Evolutionary conservation across 2,888 invertebrate species (phyloP).

Genomic region (Halictus ligatus): DNA sequence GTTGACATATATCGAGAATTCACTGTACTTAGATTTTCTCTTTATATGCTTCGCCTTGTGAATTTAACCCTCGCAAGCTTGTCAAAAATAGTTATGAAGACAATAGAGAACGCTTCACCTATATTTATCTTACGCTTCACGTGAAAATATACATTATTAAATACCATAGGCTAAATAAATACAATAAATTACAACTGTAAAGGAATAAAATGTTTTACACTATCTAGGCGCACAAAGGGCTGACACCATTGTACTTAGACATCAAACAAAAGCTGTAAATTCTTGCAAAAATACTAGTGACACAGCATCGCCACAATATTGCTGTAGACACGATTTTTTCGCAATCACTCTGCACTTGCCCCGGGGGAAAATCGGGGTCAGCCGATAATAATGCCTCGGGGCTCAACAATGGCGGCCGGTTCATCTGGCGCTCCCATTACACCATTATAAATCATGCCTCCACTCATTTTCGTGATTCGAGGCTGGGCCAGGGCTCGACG

Average conservation of each 20-base stretch:
- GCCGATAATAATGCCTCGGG: constrained; percentile 74
- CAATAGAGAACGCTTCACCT: no score
- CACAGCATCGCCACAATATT: background rate
- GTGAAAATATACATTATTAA: no score
- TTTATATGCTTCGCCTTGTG: no score
- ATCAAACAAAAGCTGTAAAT: background rate
- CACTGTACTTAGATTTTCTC: no score
- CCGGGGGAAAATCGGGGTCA: constrained; percentile 73
- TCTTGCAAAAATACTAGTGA: background rate
- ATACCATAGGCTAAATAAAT: no score
- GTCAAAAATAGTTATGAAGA: no score
- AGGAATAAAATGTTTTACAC: no score
- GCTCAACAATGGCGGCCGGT: constrained; percentile 76
- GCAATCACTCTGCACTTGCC: constrained; percentile 40
- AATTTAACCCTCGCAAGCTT: no score
- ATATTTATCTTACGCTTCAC: no score
- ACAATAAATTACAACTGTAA: no score
- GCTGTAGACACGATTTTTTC: background rate
- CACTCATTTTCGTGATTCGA: constrained; percentile 73
- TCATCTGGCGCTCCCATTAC: constrained; percentile 80
- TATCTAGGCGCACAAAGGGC: no score
- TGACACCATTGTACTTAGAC: background rate
- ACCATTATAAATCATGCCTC: constrained; percentile 81
- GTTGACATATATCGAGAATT: no score
- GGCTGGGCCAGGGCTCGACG: constrained; percentile 46